A percentile compares a stretch with the other conserved stretches of the same genome.
Evolutionary conservation across 2,113 vertebrate species (phyloP).

Genomic region (Pollachius pollachius): DNA sequence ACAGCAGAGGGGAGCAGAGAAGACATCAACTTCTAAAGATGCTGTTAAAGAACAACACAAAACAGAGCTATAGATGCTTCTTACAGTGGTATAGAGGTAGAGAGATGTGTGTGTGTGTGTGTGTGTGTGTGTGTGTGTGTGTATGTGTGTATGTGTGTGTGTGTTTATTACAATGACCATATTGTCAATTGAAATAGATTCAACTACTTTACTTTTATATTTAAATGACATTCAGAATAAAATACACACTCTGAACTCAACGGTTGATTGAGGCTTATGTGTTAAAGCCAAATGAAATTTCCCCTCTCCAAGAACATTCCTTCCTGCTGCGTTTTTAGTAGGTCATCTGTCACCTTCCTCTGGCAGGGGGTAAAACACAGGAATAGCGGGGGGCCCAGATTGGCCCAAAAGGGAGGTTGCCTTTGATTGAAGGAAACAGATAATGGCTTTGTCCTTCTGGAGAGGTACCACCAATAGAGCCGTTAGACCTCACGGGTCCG

Average conservation of each 20-base stretch:
- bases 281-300: background rate
- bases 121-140: background rate
- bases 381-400: background rate
- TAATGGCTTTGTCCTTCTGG: slow-evolving; percentile 22
- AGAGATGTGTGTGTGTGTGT: too few species aligned
- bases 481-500: slow-evolving; percentile 10
- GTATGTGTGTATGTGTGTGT: slow-evolving; percentile 3
- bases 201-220: too few species aligned
- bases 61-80: too few species aligned
- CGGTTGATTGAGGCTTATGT: too few species aligned
- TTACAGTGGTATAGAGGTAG: background rate
- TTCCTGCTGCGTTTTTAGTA: background rate
- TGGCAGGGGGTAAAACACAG: slow-evolving; percentile 6
- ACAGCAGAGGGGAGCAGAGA: slow-evolving; percentile 4
- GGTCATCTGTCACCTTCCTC: background rate
- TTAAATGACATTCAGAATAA: too few species aligned
- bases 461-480: slow-evolving; percentile 14
- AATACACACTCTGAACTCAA: too few species aligned
- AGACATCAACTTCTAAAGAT: background rate
- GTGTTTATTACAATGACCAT: background rate
- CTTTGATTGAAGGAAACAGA: slow-evolving; percentile 37
- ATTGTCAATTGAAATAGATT: too few species aligned
- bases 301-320: slow-evolving; percentile 4
- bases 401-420: background rate
- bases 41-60: slow-evolving; percentile 28